Percentiles rank a stretch among this genome's conserved stretches.
Conservation (phyloP, 2,113 vertebrate species). For the Sialia sialis region DNA sequence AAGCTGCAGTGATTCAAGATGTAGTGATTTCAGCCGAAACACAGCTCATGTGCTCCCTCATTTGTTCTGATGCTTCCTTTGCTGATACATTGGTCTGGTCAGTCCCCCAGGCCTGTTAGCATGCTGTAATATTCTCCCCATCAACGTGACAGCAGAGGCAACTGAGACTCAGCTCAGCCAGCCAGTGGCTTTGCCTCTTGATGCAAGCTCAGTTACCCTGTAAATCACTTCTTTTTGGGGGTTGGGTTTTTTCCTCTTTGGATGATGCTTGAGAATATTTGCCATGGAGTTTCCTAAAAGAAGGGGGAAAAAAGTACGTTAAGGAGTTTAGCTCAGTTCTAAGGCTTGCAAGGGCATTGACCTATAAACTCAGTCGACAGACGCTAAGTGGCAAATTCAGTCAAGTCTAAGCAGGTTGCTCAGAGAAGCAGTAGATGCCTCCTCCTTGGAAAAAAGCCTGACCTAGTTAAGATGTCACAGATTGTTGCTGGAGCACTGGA, state of each 20-base stretch:
- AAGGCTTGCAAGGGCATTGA: background rate
- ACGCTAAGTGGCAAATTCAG: background rate
- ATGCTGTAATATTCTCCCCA: background rate
- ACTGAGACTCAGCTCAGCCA: background rate
- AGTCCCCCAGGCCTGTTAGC: background rate
- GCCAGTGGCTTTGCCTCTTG: background rate
- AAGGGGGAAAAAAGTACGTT: background rate
- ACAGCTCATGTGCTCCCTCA: slow-evolving; percentile 16
- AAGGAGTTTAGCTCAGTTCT: background rate
- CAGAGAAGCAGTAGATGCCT: background rate
- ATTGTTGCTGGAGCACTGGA: background rate
- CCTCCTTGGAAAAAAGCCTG: background rate
- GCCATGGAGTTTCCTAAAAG: background rate
- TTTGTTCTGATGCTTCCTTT: background rate
- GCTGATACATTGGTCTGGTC: background rate
- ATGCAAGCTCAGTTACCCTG: background rate
- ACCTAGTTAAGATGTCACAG: background rate
- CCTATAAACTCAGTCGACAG: background rate
- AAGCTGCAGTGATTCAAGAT: background rate
- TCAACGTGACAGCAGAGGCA: background rate
- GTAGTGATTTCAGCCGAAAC: background rate
- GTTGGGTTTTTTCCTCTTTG: background rate
- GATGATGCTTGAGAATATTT: background rate
- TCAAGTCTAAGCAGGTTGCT: background rate
- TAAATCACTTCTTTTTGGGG: background rate